Conservation (phyloP, 2,888 invertebrate species). For the Folsomia candida region DNA sequence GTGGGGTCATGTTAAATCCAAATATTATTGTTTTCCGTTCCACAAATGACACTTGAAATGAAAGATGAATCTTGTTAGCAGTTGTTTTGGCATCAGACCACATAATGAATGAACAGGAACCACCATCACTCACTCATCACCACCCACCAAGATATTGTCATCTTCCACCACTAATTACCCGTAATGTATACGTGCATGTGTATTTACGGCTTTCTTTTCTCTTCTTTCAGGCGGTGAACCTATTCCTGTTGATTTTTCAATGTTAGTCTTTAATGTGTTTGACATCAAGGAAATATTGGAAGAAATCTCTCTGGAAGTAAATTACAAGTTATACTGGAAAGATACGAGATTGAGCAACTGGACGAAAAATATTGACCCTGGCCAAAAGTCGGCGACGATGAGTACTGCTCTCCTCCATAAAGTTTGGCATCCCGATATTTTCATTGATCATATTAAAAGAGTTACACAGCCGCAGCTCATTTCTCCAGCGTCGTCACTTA, state of each 20-base stretch:
- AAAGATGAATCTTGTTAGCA: neutral
- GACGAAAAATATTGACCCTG: constrained; percentile 3
- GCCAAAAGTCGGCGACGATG: neutral
- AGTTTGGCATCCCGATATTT: constrained; percentile 4
- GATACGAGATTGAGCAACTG: neutral
- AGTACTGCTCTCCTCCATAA: neutral
- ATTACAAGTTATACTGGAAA: constrained; percentile 5
- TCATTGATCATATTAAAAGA: constrained; percentile 7
- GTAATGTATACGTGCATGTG: neutral
- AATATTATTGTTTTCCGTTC: neutral
- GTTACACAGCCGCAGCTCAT: neutral
- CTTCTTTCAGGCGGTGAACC: neutral
- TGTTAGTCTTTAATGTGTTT: constrained; percentile 2
- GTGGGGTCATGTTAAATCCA: neutral
- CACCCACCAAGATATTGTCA: neutral
- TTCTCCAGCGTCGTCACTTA: neutral
- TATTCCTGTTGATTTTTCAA: constrained; percentile 1
- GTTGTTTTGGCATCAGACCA: neutral
- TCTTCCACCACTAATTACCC: neutral
- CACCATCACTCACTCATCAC: neutral
- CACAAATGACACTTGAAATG: neutral
- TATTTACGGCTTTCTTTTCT: no score
- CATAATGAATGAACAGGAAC: neutral
- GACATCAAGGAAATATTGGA: constrained; percentile 2
- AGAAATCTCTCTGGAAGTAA: neutral